Base-by-base conservation (phyloP, 2,113 vertebrate genomes). In the Spea bombifrons region DNA sequence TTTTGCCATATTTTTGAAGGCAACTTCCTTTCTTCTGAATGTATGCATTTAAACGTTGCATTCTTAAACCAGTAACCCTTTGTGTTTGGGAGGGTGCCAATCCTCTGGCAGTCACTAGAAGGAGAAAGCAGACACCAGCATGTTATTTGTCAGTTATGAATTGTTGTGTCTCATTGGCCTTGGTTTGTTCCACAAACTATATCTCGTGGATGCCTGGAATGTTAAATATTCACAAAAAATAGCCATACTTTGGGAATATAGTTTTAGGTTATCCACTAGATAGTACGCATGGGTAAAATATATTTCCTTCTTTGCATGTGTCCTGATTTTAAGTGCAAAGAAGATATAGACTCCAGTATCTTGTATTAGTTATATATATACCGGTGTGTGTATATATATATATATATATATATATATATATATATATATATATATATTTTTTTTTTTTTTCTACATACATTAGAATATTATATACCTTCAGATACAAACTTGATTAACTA, bases 151-250 rank as follows among this genome's bases (percentile, higher is more conserved):
- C 13, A 10, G 44, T 76, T 76, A 69, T 77, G 66, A 77, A 61
- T 77, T 70, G 66, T 76, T 76, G 66, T 70, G 75, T 70, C 55
- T 77, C 9, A 15, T 70, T 77, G 75, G 75, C 66, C 75, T 76
- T 68, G 65, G 68, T 59, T 48, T 70, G 66, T 77, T 77, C 53
- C 75, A 77, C 53, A 43, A 61, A 77, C 61, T 61, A 61, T 70
- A 43, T 70, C 44, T 77, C 48, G n/a, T 16, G 12, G 66, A 15
- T 57, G 9, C 12, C 30, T 15, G 66, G 66, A 70, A 70, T 77
- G 75, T 61, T 5, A 70, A 70, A 70, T 77, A 77, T 77, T 70
- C 53, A 63, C 66, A 70, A 55, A 46, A 30, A 57, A 44, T 50
- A 17, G 7, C 45, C 44, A 67, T 65, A 65, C 16, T 50, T 44